These are phyloP conservation scores for Platichthys flesus DNA, from an alignment of 2,113 vertebrate species.

Conservation along the genomic window DNA sequence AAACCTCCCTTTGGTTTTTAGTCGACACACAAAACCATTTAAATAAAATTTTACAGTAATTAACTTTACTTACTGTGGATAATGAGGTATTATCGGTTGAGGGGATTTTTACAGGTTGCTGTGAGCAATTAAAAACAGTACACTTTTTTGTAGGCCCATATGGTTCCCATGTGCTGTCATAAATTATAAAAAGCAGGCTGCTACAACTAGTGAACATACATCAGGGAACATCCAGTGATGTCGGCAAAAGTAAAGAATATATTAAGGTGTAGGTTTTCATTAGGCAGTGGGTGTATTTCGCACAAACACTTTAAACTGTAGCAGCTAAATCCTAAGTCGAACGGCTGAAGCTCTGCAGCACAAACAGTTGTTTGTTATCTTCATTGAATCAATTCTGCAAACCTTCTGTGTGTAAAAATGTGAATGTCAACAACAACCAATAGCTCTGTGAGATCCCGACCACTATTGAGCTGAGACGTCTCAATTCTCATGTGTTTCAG, in stretches of 20 bases:
- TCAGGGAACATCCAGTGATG: background rate
- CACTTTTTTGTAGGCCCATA: background rate
- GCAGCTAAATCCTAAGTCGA: no score
- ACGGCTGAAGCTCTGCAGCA: background rate
- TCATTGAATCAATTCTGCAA: background rate
- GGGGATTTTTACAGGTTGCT: no score
- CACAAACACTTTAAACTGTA: no score
- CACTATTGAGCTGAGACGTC: background rate
- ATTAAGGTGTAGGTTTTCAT: background rate
- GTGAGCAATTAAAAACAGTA: background rate
- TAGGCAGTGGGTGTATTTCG: no score
- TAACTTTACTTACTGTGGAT: no score
- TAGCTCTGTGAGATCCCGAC: background rate
- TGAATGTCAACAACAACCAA: background rate
- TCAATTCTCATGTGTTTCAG: constrained; percentile 74
- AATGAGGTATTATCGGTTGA: no score
- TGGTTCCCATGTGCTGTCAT: background rate
- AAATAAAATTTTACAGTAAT: no score
- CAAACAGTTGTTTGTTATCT: background rate
- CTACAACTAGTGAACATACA: background rate
- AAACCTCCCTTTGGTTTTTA: no score
- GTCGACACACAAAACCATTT: no score
- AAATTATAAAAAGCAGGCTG: background rate
- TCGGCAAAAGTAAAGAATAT: background rate
- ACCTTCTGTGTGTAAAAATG: background rate